These are phyloP conservation scores for Ceyx cyanopectus DNA, from an alignment of 2,113 vertebrate genomes.

Conservation along the genomic window DNA sequence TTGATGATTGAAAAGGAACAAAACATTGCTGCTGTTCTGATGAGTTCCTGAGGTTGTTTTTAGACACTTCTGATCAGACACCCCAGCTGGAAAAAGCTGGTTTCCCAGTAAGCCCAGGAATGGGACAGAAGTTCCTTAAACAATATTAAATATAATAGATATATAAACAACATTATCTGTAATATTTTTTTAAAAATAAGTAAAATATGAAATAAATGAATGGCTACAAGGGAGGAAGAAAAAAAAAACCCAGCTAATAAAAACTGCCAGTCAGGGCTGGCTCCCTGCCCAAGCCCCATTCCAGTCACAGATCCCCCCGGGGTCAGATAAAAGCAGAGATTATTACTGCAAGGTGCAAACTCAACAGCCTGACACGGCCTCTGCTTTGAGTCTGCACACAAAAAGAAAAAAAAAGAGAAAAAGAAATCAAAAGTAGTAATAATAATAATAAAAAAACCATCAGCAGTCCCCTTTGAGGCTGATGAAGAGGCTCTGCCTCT, in stretches of 20 bases:
- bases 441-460: not conserved
- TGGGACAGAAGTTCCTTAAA: constrained; percentile 51
- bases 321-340: constrained; percentile 73
- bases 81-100: constrained; percentile 10
- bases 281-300: constrained; percentile 64
- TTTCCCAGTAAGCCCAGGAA: constrained; percentile 22
- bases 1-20: not conserved
- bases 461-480: constrained; percentile 13
- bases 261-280: constrained; percentile 70
- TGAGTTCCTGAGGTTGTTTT: constrained; percentile 43
- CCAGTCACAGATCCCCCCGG: constrained; percentile 66
- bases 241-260: constrained; percentile 65
- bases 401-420: not conserved
- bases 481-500: constrained; percentile 17
- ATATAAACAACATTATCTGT: too few species aligned
- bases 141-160: not conserved
- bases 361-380: constrained; percentile 65
- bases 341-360: constrained; percentile 77
- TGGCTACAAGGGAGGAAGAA: not conserved
- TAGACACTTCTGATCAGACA: constrained; percentile 50
- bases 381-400: constrained; percentile 68
- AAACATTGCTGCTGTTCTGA: constrained; percentile 4
- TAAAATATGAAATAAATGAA: not conserved
- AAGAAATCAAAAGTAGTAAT: too few species aligned
- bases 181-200: too few species aligned